Percentiles rank a stretch among this genome's conserved stretches.
phyloP scores from a whole-genome alignment of 2,888 invertebrate species.

The Chelonus formosanus region DNA sequence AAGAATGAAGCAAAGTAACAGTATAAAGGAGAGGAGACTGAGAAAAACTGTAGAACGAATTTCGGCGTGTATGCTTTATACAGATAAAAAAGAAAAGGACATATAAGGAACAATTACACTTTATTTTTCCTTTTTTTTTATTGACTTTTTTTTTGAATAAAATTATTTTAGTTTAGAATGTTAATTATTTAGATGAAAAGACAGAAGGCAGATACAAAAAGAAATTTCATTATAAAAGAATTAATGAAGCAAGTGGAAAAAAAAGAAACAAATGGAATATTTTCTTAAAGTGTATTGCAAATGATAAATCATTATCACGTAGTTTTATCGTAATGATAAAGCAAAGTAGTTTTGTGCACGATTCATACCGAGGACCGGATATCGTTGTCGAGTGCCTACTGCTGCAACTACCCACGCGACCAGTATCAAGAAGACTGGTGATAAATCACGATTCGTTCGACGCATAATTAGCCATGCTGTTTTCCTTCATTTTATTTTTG shows the following conservation, averaged over 20 bases:
- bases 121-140: too few relatives aligned
- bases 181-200: too few relatives aligned
- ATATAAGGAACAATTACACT: not conserved
- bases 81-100: constrained; percentile 15
- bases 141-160: too few relatives aligned
- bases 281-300: not conserved
- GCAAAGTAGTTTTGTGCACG: constrained; percentile 27
- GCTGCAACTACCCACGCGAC: constrained; percentile 30
- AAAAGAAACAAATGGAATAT: not conserved
- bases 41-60: constrained; percentile 30
- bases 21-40: not conserved
- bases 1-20: not conserved
- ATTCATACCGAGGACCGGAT: constrained; percentile 32
- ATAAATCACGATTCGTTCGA: constrained; percentile 54
- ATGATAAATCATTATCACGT: constrained; percentile 28
- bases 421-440: constrained; percentile 40
- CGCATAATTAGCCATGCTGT: constrained; percentile 51
- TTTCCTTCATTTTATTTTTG: constrained; percentile 29
- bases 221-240: too few relatives aligned
- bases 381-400: constrained; percentile 20
- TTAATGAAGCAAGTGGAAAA: too few relatives aligned
- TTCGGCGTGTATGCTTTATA: constrained; percentile 13
- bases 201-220: too few relatives aligned
- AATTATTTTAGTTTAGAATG: too few relatives aligned
- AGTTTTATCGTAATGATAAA: constrained; percentile 31